phyloP scores from a whole-genome alignment of 2,797 vertebrate genomes.

The Notolabrus celidotus region DNA sequence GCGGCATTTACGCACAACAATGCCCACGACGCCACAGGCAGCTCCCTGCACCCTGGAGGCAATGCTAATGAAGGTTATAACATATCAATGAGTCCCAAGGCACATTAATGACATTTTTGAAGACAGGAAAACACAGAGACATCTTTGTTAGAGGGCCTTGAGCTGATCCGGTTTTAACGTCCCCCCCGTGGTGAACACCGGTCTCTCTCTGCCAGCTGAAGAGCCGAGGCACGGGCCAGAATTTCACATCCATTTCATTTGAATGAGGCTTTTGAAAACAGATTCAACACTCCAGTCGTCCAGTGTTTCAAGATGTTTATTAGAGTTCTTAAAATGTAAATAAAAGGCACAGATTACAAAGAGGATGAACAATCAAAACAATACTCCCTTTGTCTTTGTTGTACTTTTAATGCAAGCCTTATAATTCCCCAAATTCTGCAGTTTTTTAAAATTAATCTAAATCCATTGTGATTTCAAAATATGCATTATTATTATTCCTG shows the following conservation, averaged over 20 bases:
- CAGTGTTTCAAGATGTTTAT: conserved; percentile 3
- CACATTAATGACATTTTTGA: conserved; percentile 72
- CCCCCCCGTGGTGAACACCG: conserved; percentile 37
- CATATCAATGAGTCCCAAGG: conserved; percentile 64
- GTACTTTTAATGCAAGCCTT: neutral
- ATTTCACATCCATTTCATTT: neutral
- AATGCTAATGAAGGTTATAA: conserved; percentile 64
- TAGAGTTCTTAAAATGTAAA: neutral
- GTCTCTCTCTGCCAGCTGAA: conserved; percentile 12
- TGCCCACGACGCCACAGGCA: conserved; percentile 48
- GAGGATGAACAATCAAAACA: too few relatives aligned
- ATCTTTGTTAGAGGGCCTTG: conserved; percentile 53
- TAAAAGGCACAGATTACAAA: neutral
- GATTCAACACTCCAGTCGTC: neutral
- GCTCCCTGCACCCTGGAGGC: conserved; percentile 59
- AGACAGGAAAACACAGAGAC: conserved; percentile 55
- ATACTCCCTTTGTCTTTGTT: too few relatives aligned
- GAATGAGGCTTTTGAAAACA: neutral
- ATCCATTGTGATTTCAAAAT: neutral
- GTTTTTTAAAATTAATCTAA: neutral
- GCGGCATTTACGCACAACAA: conserved; percentile 65
- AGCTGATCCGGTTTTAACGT: conserved; percentile 60
- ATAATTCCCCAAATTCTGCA: neutral
- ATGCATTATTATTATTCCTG: conserved; percentile 1
- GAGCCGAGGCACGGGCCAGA: conserved; percentile 29